Evolutionary conservation across 2,113 vertebrate genomes (phyloP).

Genomic region (Phylloscopus trochilus): DNA sequence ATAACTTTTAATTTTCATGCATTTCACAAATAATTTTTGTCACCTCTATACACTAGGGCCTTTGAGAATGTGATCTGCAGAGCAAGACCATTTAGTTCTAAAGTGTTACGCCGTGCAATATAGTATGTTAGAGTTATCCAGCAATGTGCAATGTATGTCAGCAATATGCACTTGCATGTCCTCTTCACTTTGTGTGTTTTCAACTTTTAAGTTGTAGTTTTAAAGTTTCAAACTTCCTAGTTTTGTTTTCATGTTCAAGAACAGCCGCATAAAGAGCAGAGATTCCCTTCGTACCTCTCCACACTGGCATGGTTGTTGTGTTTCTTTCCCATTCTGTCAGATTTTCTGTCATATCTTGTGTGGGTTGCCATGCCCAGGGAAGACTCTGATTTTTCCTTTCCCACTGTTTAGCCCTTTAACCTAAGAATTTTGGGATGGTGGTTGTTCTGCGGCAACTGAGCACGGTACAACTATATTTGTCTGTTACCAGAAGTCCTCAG

Average conservation of each 20-base stretch:
- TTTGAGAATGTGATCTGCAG: neutral
- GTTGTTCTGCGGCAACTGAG: neutral
- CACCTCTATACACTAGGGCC: neutral
- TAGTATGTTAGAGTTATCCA: neutral
- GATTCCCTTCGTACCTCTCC: neutral
- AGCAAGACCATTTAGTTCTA: neutral
- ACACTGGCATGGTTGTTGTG: fast-evolving
- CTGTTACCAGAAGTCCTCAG: neutral
- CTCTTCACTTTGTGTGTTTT: neutral
- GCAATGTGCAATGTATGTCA: neutral
- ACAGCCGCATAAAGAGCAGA: neutral
- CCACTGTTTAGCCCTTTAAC: neutral
- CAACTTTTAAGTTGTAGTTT: neutral
- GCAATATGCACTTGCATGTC: neutral
- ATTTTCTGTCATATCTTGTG: neutral
- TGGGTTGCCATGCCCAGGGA: neutral
- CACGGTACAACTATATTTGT: neutral
- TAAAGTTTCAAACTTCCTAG: neutral
- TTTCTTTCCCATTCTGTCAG: neutral
- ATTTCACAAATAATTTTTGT: conserved; percentile 11
- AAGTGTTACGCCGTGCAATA: neutral
- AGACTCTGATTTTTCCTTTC: neutral
- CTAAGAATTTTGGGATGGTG: neutral
- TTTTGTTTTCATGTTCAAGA: neutral
- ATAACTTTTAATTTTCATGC: conserved; percentile 15